phyloP scores from a whole-genome alignment of 2,113 vertebrate species.

The Pterocles burchelli region DNA sequence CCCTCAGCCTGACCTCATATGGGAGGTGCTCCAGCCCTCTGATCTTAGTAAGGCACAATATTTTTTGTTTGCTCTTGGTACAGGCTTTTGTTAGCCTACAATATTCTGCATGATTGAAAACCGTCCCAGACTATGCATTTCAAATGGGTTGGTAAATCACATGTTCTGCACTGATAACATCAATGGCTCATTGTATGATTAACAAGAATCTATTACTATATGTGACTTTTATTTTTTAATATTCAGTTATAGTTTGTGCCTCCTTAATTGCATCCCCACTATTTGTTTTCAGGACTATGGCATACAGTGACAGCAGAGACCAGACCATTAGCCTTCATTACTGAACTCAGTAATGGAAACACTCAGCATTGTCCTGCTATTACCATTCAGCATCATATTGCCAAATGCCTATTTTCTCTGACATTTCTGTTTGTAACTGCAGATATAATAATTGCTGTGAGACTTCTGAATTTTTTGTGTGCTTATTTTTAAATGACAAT shows the following conservation, averaged over 20 bases:
- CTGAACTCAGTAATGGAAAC: background rate
- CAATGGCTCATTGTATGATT: background rate
- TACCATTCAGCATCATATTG: background rate
- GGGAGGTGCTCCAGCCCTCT: too few relatives aligned
- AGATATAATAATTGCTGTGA: background rate
- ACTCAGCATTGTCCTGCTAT: background rate
- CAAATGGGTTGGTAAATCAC: background rate
- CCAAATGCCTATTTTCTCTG: slow-evolving; percentile 3
- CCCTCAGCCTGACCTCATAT: too few relatives aligned
- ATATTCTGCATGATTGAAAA: background rate
- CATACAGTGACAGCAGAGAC: background rate
- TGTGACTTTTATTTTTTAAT: slow-evolving; percentile 21
- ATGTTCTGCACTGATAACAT: background rate
- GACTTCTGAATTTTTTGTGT: background rate
- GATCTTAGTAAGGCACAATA: background rate
- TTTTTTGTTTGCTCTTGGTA: background rate
- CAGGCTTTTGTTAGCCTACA: background rate
- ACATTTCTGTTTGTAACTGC: background rate
- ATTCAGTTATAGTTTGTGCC: background rate
- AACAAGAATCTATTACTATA: background rate
- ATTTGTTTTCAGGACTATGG: background rate
- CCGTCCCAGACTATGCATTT: background rate
- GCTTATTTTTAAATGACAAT: background rate
- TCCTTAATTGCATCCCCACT: background rate
- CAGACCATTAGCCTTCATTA: slow-evolving; percentile 26